Percentiles rank a stretch among this genome's conserved stretches.
Conservation (phyloP, 2,888 invertebrate species). For the Athalia cordata region DNA sequence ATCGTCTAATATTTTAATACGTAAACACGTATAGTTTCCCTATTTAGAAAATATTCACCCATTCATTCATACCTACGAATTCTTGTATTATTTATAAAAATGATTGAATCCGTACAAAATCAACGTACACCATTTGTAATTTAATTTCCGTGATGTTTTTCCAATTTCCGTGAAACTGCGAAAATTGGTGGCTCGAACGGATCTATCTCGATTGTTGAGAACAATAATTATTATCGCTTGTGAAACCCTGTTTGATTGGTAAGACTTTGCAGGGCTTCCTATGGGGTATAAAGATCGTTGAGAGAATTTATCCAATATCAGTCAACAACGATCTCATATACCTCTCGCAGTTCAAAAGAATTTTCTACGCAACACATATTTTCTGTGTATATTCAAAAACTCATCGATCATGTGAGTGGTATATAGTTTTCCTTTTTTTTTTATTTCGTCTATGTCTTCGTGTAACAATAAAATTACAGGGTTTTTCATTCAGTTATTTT, state of each 20-base stretch:
- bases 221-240: conserved; percentile 36
- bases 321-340: conserved; percentile 19
- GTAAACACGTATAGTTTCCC: no score
- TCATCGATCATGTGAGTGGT: conserved; percentile 13
- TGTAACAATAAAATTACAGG: no score
- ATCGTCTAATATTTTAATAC: no score
- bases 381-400: background rate
- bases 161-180: conserved; percentile 34
- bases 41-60: no score
- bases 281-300: conserved; percentile 35
- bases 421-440: no score
- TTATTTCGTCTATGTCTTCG: no score
- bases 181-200: conserved; percentile 26
- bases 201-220: background rate
- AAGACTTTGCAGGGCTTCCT: conserved; percentile 35
- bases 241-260: conserved; percentile 44
- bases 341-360: background rate
- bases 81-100: background rate
- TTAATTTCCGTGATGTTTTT: conserved; percentile 18
- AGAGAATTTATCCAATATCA: conserved; percentile 31
- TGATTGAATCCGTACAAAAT: conserved; percentile 19
- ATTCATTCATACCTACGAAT: background rate
- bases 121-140: background rate
- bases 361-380: background rate
- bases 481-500: background rate